Evolutionary conservation across 2,888 invertebrate species (phyloP).

Genomic region (Catocala fraxini): DNA sequence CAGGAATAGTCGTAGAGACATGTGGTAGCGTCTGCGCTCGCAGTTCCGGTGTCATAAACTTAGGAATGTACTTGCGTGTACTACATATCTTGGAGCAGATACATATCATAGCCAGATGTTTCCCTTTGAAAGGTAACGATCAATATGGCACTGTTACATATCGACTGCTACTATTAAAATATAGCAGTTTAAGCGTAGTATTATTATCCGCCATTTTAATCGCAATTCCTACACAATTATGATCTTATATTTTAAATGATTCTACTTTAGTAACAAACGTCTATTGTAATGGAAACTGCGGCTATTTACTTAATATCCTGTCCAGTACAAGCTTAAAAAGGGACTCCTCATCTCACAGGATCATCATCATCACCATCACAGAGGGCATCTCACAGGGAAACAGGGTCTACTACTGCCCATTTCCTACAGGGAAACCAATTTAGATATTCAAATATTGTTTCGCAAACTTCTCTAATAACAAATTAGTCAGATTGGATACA

Average conservation of each 20-base stretch:
- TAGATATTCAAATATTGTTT: slow-evolving; percentile 43
- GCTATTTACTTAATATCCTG: too few relatives aligned
- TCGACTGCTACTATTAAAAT: background rate
- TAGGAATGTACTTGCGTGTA: slow-evolving; percentile 20
- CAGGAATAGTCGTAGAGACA: slow-evolving; percentile 36
- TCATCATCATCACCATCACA: too few relatives aligned
- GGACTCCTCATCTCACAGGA: too few relatives aligned
- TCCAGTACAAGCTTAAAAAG: too few relatives aligned
- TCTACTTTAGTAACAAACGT: too few relatives aligned
- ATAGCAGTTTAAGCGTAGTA: too few relatives aligned
- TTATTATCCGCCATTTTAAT: too few relatives aligned
- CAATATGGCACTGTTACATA: slow-evolving; percentile 31
- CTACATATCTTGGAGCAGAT: slow-evolving; percentile 27
- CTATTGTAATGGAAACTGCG: too few relatives aligned
- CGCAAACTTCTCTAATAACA: slow-evolving; percentile 33
- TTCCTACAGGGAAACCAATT: slow-evolving; percentile 27
- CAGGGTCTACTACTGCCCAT: background rate
- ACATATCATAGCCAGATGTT: slow-evolving; percentile 52
- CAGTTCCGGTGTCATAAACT: slow-evolving; percentile 43
- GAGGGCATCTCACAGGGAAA: too few relatives aligned
- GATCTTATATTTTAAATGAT: too few relatives aligned
- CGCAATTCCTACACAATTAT: too few relatives aligned
- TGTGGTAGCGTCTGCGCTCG: slow-evolving; percentile 24
- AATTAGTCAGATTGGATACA: slow-evolving; percentile 30
- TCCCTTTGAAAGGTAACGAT: slow-evolving; percentile 48